Evolutionary conservation across 2,888 invertebrate genomes (phyloP).

Genomic region (Orthosia gothica): DNA sequence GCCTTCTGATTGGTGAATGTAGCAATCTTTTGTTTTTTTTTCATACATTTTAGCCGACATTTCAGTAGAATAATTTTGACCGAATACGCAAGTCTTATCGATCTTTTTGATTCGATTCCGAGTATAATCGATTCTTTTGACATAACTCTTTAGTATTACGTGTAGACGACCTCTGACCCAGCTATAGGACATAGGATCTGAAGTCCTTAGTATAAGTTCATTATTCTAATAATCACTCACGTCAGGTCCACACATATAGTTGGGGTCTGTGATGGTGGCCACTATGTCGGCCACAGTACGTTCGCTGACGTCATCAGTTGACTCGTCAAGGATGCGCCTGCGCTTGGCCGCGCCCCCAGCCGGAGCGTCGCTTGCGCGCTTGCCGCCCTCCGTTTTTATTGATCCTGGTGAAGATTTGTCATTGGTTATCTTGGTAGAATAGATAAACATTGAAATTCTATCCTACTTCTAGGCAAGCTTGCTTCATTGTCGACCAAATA

Average conservation of each 20-base stretch:
- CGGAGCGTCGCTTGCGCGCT: constrained; percentile 71
- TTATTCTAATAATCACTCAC: constrained; percentile 82
- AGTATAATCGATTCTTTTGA: not conserved
- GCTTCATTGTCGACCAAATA: too few relatives aligned
- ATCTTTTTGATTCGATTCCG: not conserved
- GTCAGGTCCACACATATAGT: constrained; percentile 96
- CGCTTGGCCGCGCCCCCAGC: constrained; percentile 77
- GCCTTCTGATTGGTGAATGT: too few relatives aligned
- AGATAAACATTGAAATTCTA: not conserved
- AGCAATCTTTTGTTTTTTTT: too few relatives aligned
- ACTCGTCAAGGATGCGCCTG: constrained; percentile 80
- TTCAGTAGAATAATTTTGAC: too few relatives aligned
- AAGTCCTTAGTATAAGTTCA: too few relatives aligned
- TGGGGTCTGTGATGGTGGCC: constrained; percentile 96
- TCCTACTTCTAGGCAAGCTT: too few relatives aligned
- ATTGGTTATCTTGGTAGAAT: not conserved
- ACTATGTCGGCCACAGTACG: constrained; percentile 96
- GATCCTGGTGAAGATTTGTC: constrained; percentile 82
- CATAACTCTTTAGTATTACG: too few relatives aligned
- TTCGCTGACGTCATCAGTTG: constrained; percentile 94
- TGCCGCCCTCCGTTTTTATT: constrained; percentile 83
- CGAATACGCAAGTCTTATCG: too few relatives aligned
- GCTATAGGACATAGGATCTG: too few relatives aligned
- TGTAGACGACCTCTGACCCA: too few relatives aligned
- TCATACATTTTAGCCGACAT: too few relatives aligned